These are phyloP conservation scores for Cisticola juncidis DNA, from an alignment of 2,113 vertebrate species.

Conservation along the genomic window DNA sequence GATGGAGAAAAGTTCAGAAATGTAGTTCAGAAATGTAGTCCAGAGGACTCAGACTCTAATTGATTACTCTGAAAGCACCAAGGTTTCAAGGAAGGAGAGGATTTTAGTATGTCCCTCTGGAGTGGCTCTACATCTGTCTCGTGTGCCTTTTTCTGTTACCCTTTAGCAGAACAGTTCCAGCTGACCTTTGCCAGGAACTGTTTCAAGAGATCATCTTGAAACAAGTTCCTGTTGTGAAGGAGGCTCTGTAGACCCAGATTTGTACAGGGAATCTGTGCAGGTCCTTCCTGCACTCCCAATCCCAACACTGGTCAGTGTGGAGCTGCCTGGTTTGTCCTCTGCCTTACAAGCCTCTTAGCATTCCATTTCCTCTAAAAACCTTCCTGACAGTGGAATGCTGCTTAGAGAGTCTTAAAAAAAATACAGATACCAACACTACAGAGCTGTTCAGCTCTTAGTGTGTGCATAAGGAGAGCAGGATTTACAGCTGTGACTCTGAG, in stretches of 20 bases:
- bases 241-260: neutral
- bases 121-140: neutral
- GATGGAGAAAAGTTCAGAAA: neutral
- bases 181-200: neutral
- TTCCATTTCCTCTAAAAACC: neutral
- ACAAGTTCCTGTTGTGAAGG: neutral
- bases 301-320: neutral
- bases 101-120: neutral
- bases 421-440: neutral
- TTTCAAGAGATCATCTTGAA: neutral
- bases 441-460: neutral
- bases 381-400: neutral
- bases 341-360: neutral
- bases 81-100: neutral
- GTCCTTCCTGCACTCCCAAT: neutral
- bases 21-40: neutral
- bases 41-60: neutral
- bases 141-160: neutral
- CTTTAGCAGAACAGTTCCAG: neutral
- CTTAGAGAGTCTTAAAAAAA: neutral
- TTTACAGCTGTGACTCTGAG: neutral
- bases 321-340: neutral
- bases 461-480: neutral
- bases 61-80: neutral
- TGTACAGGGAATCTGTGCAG: neutral